Conservation (phyloP, 2,113 vertebrate genomes). For the Lota lota region DNA sequence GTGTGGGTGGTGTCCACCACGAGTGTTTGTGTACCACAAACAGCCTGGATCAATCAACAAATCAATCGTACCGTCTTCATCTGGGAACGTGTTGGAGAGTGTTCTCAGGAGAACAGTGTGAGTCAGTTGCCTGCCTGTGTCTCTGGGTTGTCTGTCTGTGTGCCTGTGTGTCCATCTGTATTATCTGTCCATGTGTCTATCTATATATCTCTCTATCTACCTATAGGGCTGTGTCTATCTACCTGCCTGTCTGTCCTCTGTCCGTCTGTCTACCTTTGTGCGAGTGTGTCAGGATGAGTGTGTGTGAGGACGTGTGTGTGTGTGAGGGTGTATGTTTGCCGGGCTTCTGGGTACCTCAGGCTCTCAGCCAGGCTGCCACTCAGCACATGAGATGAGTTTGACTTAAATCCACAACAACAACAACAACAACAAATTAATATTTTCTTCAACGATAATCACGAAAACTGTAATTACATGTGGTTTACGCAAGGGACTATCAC, state of each 20-base stretch:
- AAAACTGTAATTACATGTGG: slow-evolving; percentile 54
- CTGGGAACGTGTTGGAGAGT: slow-evolving; percentile 25
- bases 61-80: slow-evolving; percentile 52
- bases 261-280: neutral
- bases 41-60: slow-evolving; percentile 53
- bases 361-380: slow-evolving; percentile 37
- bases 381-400: slow-evolving; percentile 27
- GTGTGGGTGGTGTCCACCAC: slow-evolving; percentile 21
- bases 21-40: slow-evolving; percentile 54
- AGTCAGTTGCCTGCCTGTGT: neutral
- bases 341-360: slow-evolving; percentile 19
- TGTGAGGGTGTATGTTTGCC: neutral
- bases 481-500: slow-evolving; percentile 44
- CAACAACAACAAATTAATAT: slow-evolving; percentile 38
- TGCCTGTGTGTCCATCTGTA: neutral
- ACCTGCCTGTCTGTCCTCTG: neutral
- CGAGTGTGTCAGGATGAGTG: neutral
- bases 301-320: neutral
- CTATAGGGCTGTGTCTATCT: neutral
- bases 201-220: neutral
- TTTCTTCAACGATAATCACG: slow-evolving; percentile 47
- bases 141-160: neutral
- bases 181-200: neutral
- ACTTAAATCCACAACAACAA: slow-evolving; percentile 47
- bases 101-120: neutral